Base-by-base conservation (phyloP, 2,113 vertebrate genomes). In the Pleuronectes platessa region DNA sequence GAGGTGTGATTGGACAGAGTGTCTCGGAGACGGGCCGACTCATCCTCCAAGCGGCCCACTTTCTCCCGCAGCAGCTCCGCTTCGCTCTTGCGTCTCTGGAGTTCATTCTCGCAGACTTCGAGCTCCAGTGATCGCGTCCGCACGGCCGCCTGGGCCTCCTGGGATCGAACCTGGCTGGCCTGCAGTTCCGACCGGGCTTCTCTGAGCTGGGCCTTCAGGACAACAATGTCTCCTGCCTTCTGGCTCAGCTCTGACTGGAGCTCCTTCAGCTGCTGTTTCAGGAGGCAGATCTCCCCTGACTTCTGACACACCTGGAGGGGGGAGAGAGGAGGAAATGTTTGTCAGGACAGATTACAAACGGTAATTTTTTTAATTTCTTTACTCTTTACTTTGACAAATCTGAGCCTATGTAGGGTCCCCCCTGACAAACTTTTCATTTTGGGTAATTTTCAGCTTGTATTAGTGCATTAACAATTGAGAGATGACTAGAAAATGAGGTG, bases 181-280 rank as follows among this genome's bases (percentile, higher is more conserved):
- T 98, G 96, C 74, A 97, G 92, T 24, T 98, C 96, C 0, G 95
- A 95, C 37, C 95, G 95, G 0, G 95, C 95, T 85, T 99, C 97
- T 59, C 97, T 93, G 75, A 99, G 93, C 74, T 98, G 97, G 7
- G 96, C 95, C 64, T 97, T 96, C 76, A 99, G 87, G 0, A 96
- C 91, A 79, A 99, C 94, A 67, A 99, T 94, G 91, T 99, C 98
- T 0, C 95, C 89, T 0, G 96, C 94, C 76, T 97, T 97, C 92
- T 97, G 96, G 0, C 94, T 93, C 82, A 97, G 94, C 90, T 99
- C 98, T 0, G 95, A 94, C 92, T 98, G 97, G 0, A 97, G 93
- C 68, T 99, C 97, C 90, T 98, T 99, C 90, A 99, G 93, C 91
- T 99, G 98, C 88, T 98, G 98, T 94, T 98, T 99, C 76, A 99